A percentile compares a stretch with the other conserved stretches of the same genome.
Evolutionary conservation across 2,888 invertebrate species (phyloP).

Genomic region (Rhamnusium bicolor): DNA sequence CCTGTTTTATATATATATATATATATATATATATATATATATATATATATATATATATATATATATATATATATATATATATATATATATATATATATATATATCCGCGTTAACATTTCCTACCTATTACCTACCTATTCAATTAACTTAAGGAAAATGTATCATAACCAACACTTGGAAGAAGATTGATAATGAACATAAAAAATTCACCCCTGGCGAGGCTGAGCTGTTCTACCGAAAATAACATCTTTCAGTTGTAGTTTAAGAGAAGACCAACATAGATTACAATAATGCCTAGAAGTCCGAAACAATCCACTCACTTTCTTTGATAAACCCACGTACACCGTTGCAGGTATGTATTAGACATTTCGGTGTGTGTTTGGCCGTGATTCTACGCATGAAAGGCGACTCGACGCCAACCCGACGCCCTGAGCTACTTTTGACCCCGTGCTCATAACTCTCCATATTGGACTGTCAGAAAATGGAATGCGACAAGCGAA

Average conservation of each 20-base stretch:
- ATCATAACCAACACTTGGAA: too few species aligned
- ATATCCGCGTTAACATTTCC: too few species aligned
- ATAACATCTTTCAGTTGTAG: background rate
- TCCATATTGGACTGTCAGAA: constrained; percentile 42
- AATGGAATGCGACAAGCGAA: constrained; percentile 48
- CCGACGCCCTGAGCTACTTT: constrained; percentile 28
- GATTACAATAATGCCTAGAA: background rate
- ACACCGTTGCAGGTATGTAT: background rate
- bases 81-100: too few species aligned
- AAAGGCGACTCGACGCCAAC: constrained; percentile 17
- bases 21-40: too few species aligned
- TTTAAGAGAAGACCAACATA: background rate
- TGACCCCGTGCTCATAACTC: constrained; percentile 38
- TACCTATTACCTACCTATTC: too few species aligned
- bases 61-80: too few species aligned
- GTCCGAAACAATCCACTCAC: background rate
- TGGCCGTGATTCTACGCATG: background rate
- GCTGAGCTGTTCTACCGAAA: too few species aligned
- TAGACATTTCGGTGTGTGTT: background rate
- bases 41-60: too few species aligned
- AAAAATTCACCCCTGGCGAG: too few species aligned
- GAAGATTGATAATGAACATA: too few species aligned
- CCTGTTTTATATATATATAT: too few species aligned
- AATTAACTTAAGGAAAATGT: too few species aligned
- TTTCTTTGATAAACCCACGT: background rate